phyloP scores from a whole-genome alignment of 2,113 vertebrate genomes.

The Serilophus lunatus region DNA sequence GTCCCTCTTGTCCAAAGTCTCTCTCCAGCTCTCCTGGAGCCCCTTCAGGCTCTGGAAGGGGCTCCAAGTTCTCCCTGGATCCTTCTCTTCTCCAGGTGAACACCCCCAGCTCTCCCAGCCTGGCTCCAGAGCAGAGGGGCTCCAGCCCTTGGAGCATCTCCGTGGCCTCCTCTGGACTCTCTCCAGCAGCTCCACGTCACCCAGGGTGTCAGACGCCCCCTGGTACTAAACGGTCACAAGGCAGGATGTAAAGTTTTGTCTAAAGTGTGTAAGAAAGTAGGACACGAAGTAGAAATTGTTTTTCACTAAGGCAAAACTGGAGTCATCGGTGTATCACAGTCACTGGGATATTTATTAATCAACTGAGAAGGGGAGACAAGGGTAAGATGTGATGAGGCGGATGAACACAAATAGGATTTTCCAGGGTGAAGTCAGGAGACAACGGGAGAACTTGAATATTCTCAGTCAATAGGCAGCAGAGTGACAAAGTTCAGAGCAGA shows the following conservation, averaged over 20 bases:
- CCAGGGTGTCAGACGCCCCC: neutral
- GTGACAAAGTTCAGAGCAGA: neutral
- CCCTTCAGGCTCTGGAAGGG: neutral
- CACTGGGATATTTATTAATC: neutral
- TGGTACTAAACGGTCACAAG: neutral
- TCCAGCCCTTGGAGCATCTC: neutral
- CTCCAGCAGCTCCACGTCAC: neutral
- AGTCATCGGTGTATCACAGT: neutral
- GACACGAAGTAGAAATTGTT: neutral
- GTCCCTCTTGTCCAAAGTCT: neutral
- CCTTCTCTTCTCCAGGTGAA: neutral
- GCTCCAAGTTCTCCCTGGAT: neutral
- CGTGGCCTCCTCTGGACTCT: neutral
- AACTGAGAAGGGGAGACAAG: neutral
- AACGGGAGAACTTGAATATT: neutral
- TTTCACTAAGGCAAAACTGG: neutral
- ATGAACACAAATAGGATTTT: neutral
- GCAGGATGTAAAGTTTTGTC: neutral
- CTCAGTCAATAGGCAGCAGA: neutral
- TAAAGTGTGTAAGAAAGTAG: neutral
- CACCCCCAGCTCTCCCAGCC: neutral
- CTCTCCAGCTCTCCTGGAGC: neutral
- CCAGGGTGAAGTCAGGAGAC: neutral
- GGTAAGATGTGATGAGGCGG: neutral
- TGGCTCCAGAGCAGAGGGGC: neutral